Conservation (phyloP, 2,797 vertebrate genomes). For the Erethizon dorsatum region DNA sequence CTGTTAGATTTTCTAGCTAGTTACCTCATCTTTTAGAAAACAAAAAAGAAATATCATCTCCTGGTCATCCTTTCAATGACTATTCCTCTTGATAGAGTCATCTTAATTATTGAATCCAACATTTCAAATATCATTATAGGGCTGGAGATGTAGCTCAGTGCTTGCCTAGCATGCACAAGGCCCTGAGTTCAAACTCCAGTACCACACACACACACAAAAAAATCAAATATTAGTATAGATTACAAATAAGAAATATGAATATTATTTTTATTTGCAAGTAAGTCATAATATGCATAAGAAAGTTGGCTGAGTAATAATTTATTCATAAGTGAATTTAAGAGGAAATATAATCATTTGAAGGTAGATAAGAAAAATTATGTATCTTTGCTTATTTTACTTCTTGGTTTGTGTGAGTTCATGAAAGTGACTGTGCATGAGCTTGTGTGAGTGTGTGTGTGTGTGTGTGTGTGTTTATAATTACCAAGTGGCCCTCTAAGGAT, state of each 20-base stretch:
- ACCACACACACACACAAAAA: not conserved
- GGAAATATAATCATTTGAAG: not conserved
- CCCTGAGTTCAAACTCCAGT: not conserved
- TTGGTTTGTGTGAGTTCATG: not conserved
- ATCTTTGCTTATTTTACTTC: not conserved
- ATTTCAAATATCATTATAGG: not conserved
- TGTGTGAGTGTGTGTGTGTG: not conserved
- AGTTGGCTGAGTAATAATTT: not conserved
- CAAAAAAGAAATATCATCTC: conserved; percentile 76
- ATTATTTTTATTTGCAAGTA: not conserved
- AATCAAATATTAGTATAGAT: conserved; percentile 75
- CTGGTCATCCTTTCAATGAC: not conserved
- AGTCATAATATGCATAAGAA: not conserved
- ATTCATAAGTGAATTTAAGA: not conserved
- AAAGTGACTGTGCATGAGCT: not conserved
- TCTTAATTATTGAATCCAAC: conserved; percentile 66
- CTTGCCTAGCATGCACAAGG: not conserved
- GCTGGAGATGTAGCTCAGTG: not conserved
- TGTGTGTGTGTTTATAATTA: not conserved
- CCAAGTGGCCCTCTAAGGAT: not conserved
- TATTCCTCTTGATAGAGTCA: not conserved
- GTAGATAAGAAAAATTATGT: not conserved
- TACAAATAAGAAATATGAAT: conserved; percentile 50
- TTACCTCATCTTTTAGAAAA: conserved; percentile 83
- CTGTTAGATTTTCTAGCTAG: conserved; percentile 80